phyloP scores from a whole-genome alignment of 2,797 vertebrate species.

The Benthosema pterotum region DNA sequence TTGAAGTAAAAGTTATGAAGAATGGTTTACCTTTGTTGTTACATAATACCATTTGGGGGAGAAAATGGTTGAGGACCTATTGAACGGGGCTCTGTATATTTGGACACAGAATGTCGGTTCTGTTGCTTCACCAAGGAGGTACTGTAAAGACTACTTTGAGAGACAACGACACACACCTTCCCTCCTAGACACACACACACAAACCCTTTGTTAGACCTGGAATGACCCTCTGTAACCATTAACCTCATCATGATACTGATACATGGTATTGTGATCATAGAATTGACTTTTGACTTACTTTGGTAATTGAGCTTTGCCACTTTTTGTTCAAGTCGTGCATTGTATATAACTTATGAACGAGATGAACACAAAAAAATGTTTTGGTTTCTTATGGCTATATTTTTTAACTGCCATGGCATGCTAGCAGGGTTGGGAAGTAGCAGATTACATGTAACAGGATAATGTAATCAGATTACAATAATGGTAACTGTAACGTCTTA shows the following conservation, averaged over 20 bases:
- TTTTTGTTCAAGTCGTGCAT: constrained; percentile 38
- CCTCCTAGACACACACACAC: neutral
- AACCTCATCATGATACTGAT: constrained; percentile 44
- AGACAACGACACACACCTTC: constrained; percentile 37
- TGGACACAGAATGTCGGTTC: constrained; percentile 30
- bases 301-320: constrained; percentile 63
- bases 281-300: constrained; percentile 46
- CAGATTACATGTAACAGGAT: no score
- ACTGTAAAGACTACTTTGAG: constrained; percentile 27
- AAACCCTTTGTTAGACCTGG: constrained; percentile 28
- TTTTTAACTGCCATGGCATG: neutral
- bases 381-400: constrained; percentile 23
- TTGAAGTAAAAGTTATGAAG: constrained; percentile 68
- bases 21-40: constrained; percentile 61
- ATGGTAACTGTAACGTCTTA: no score
- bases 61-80: constrained; percentile 26
- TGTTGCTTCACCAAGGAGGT: constrained; percentile 35
- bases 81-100: constrained; percentile 50
- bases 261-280: constrained; percentile 41
- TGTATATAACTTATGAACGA: constrained; percentile 69
- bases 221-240: constrained; percentile 42
- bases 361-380: constrained; percentile 7
- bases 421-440: no score
- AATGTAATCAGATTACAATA: no score
- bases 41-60: constrained; percentile 51